A percentile compares a stretch with the other conserved stretches of the same genome.
These are phyloP conservation scores for Bemisia tabaci DNA, from an alignment of 1,140 invertebrate species.

Conservation along the genomic window DNA sequence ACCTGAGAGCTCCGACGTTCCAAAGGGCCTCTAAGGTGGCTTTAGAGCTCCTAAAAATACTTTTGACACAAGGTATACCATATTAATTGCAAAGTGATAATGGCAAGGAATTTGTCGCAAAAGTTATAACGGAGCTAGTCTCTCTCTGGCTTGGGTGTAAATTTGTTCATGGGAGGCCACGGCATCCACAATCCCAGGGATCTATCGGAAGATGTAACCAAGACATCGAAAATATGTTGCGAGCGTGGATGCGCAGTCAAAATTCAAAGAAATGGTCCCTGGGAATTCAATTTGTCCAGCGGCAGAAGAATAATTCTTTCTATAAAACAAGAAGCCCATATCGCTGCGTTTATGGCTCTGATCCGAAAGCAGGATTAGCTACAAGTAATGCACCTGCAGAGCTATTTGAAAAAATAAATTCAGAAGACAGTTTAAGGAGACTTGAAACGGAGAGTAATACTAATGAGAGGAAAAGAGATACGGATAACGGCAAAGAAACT, in stretches of 20 bases:
- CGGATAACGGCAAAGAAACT: no score
- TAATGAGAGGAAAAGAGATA: no score
- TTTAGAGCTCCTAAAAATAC: constrained; percentile 19
- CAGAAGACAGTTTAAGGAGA: no score
- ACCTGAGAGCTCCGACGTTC: constrained; percentile 24
- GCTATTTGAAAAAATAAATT: no score
- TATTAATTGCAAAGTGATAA: constrained; percentile 30
- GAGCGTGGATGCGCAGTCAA: constrained; percentile 26
- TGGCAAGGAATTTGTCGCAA: constrained; percentile 29
- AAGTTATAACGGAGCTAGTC: constrained; percentile 25
- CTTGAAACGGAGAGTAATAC: no score
- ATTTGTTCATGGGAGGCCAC: constrained; percentile 27
- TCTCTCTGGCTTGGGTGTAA: constrained; percentile 30
- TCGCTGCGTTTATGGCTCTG: no score
- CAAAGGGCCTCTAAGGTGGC: constrained; percentile 17
- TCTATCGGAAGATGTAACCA: constrained; percentile 28
- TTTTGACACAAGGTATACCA: constrained; percentile 29
- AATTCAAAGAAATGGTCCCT: constrained; percentile 23
- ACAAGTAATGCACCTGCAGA: no score
- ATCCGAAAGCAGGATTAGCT: no score
- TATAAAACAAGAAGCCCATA: no score
- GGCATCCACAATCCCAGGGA: constrained; percentile 27
- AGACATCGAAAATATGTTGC: constrained; percentile 31
- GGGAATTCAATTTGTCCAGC: constrained; percentile 24
- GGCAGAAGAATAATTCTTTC: no score